Conservation (phyloP, 2,797 vertebrate species). For the Aulostomus chinensis region DNA sequence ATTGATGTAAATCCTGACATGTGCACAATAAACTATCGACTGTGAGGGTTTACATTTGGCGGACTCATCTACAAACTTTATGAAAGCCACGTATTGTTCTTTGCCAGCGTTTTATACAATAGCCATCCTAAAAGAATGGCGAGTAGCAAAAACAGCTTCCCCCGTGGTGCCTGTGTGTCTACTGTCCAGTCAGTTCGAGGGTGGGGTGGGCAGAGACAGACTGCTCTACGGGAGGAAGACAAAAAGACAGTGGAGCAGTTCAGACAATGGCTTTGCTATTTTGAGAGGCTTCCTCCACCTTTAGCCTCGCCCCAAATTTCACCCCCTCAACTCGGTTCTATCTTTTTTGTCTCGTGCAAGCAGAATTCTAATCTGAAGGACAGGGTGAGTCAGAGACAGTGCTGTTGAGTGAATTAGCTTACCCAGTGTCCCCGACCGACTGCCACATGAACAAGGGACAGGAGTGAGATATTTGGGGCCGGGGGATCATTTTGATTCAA, state of each 20-base stretch:
- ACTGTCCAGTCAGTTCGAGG: conserved; percentile 48
- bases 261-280: conserved; percentile 73
- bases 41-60: conserved; percentile 15
- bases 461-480: no score
- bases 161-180: conserved; percentile 73
- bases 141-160: conserved; percentile 47
- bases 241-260: conserved; percentile 57
- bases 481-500: no score
- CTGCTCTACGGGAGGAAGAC: conserved; percentile 34
- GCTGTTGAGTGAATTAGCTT: conserved; percentile 28
- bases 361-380: conserved; percentile 24
- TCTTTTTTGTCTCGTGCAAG: conserved; percentile 28
- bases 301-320: conserved; percentile 38
- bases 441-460: conserved; percentile 16
- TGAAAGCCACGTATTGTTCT: conserved; percentile 31
- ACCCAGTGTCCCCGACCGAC: conserved; percentile 8
- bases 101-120: conserved; percentile 39
- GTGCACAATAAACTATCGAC: conserved; percentile 3
- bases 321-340: conserved; percentile 13
- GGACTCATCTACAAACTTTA: conserved; percentile 1
- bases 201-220: conserved; percentile 35
- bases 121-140: conserved; percentile 42
- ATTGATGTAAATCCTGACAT: background rate
- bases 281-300: conserved; percentile 55
- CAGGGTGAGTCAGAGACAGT: conserved; percentile 37